phyloP scores from a whole-genome alignment of 2,888 invertebrate species.

The Hymenopus coronatus region DNA sequence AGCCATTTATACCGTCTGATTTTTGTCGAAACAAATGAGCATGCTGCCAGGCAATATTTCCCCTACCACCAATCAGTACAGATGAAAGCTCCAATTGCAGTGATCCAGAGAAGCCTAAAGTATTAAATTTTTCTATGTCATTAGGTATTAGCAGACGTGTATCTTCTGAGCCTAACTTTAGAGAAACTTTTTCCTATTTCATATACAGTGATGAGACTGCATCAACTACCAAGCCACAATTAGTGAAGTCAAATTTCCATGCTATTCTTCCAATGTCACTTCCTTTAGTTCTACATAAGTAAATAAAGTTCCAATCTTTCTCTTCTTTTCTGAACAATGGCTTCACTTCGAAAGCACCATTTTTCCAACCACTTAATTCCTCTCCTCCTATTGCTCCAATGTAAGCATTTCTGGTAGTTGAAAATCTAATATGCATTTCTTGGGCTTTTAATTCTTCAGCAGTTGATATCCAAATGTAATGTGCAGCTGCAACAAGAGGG shows the following conservation, averaged over 20 bases:
- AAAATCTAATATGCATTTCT: slow-evolving; percentile 51
- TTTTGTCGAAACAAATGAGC: slow-evolving; percentile 80
- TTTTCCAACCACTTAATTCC: slow-evolving; percentile 60
- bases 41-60: slow-evolving; percentile 85
- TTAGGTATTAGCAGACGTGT: slow-evolving; percentile 36
- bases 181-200: slow-evolving; percentile 48
- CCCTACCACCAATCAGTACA: slow-evolving; percentile 67
- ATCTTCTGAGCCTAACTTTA: slow-evolving; percentile 15
- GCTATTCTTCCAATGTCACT: slow-evolving; percentile 54
- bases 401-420: slow-evolving; percentile 57
- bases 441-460: slow-evolving; percentile 40
- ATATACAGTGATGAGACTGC: slow-evolving; percentile 50
- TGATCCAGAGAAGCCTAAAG: slow-evolving; percentile 21
- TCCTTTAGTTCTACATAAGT: slow-evolving; percentile 72
- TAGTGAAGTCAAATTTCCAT: slow-evolving; percentile 67
- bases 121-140: background rate
- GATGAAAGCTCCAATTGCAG: slow-evolving; percentile 53
- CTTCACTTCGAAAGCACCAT: slow-evolving; percentile 58
- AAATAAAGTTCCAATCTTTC: slow-evolving; percentile 88
- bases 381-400: slow-evolving; percentile 42
- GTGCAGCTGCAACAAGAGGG: slow-evolving; percentile 43
- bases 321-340: slow-evolving; percentile 83
- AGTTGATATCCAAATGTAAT: slow-evolving; percentile 41
- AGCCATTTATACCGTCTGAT: background rate
- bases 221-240: slow-evolving; percentile 49